Conservation (phyloP, 2,797 vertebrate genomes). For the Sphenodon punctatus region DNA sequence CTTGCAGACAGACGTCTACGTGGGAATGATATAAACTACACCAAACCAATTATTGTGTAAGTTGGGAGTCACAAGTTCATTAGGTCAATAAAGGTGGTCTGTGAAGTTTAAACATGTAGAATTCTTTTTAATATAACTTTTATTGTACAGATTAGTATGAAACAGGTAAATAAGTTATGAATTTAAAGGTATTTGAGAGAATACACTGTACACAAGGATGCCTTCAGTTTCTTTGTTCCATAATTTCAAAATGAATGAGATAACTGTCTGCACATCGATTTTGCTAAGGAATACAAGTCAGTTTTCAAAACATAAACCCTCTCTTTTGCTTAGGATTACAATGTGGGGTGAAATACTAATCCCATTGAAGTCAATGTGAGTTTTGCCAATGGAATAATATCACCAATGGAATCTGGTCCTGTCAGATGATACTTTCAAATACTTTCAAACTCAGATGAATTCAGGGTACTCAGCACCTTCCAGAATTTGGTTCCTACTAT, state of each 20-base stretch:
- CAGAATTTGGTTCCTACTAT: no score
- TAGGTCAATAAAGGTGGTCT: not conserved
- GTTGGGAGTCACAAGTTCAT: not conserved
- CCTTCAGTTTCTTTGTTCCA: no score
- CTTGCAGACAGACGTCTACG: conserved; percentile 57
- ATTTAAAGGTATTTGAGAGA: not conserved
- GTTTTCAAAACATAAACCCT: not conserved
- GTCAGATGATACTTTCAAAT: not conserved
- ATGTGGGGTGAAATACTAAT: no score
- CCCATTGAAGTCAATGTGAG: no score
- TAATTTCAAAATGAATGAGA: not conserved
- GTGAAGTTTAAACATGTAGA: no score
- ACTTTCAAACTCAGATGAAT: not conserved
- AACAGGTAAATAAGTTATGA: no score
- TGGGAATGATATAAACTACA: conserved; percentile 13
- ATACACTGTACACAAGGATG: no score
- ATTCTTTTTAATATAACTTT: no score
- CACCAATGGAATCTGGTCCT: not conserved
- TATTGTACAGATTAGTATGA: no score
- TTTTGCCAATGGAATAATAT: no score
- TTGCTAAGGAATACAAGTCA: not conserved
- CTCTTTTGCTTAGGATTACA: not conserved
- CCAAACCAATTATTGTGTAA: conserved; percentile 37
- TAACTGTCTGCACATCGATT: rapidly evolving
- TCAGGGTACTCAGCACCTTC: not conserved